Evolutionary conservation across 2,113 vertebrate species (phyloP).

Genomic region (Corvus hawaiiensis): DNA sequence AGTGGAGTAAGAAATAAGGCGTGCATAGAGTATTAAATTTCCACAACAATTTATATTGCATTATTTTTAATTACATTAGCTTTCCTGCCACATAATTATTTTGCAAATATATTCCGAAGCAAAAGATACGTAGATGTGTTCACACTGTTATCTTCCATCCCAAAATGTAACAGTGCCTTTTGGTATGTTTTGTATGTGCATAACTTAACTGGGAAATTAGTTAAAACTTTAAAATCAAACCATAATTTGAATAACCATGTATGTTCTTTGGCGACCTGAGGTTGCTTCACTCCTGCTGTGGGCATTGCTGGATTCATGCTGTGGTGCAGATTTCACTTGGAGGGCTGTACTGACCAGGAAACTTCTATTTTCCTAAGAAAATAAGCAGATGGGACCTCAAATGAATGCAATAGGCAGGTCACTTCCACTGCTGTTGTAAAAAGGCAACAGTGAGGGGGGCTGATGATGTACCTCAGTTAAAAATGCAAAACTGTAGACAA

Average conservation of each 20-base stretch:
- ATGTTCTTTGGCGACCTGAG: background rate
- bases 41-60: background rate
- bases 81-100: background rate
- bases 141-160: background rate
- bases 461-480: background rate
- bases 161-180: background rate
- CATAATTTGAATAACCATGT: background rate
- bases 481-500: background rate
- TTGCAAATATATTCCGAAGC: background rate
- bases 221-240: slow-evolving; percentile 1
- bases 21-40: background rate
- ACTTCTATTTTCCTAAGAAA: background rate
- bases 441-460: background rate
- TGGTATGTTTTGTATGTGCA: background rate
- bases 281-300: background rate
- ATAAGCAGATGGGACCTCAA: background rate
- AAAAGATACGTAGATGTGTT: background rate
- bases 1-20: background rate
- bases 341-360: background rate
- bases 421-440: background rate
- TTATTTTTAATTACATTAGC: slow-evolving; percentile 41
- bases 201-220: background rate
- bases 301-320: background rate
- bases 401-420: background rate
- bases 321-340: background rate